Conservation (phyloP, 2,888 invertebrate species). For the Plutella xylostella region DNA sequence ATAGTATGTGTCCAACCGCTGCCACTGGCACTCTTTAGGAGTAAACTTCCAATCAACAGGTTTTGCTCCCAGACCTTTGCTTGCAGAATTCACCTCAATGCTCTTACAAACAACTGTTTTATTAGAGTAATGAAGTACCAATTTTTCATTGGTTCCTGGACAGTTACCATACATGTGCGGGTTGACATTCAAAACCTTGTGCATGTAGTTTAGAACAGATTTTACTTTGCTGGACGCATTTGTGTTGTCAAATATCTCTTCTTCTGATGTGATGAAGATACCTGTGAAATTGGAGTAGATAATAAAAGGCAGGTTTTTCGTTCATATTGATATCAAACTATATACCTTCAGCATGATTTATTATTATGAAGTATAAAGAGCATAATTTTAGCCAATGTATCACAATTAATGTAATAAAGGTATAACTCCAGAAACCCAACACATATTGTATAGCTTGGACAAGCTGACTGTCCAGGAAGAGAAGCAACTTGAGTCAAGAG, state of each 20-base stretch:
- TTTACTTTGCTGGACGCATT: constrained; percentile 69
- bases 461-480: too few species aligned
- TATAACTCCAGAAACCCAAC: too few species aligned
- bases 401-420: too few species aligned
- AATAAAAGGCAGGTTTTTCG: background rate
- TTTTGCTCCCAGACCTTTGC: constrained; percentile 54
- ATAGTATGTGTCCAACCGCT: constrained; percentile 79
- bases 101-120: constrained; percentile 72
- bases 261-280: constrained; percentile 79
- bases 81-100: constrained; percentile 73
- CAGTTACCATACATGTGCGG: constrained; percentile 72
- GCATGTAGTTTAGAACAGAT: constrained; percentile 66
- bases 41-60: constrained; percentile 84
- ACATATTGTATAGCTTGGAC: too few species aligned
- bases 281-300: constrained; percentile 55
- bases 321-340: background rate
- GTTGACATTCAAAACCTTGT: constrained; percentile 66
- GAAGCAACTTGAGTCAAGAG: too few species aligned
- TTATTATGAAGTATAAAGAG: background rate
- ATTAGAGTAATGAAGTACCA: constrained; percentile 72
- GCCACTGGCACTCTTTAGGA: constrained; percentile 78
- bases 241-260: constrained; percentile 71
- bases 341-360: background rate
- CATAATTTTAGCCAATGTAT: too few species aligned
- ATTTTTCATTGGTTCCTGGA: constrained; percentile 66